These are phyloP conservation scores for Trissoscelio sp. DNA, from an alignment of 2,888 invertebrate species.

Conservation along the genomic window DNA sequence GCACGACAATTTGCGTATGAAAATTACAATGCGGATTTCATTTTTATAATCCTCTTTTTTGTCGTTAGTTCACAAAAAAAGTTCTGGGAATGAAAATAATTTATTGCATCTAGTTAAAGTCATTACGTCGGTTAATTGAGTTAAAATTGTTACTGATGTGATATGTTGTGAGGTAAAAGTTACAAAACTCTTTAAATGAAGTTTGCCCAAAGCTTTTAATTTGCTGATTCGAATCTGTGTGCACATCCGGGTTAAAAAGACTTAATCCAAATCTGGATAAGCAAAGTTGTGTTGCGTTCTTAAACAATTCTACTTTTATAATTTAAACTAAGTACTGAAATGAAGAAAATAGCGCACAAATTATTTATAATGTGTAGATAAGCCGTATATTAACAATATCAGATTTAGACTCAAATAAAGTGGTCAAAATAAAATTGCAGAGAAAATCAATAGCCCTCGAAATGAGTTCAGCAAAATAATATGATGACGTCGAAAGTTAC, in stretches of 20 bases:
- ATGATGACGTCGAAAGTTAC: conserved; percentile 16
- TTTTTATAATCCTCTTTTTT: conserved; percentile 12
- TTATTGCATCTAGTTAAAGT: conserved; percentile 33
- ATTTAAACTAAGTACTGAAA: conserved; percentile 8
- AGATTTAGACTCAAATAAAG: not conserved
- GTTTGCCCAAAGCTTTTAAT: conserved; percentile 48
- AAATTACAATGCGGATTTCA: conserved; percentile 11
- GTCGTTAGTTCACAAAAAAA: conserved; percentile 8
- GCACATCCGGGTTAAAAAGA: conserved; percentile 39
- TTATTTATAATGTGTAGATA: not conserved
- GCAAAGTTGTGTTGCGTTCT: conserved; percentile 7
- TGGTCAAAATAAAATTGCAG: not conserved
- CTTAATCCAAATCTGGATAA: conserved; percentile 51
- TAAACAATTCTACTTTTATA: not conserved
- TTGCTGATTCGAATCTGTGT: conserved; percentile 47
- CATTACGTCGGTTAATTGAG: conserved; percentile 40
- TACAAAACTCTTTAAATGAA: conserved; percentile 50
- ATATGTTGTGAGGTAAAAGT: conserved; percentile 54
- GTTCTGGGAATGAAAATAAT: conserved; percentile 31
- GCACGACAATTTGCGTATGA: conserved; percentile 1
- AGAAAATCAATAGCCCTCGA: not conserved
- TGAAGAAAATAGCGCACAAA: not conserved
- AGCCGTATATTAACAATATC: too few relatives aligned
- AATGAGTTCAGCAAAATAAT: conserved; percentile 5
- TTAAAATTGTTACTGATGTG: conserved; percentile 52